Conservation (phyloP, 2,797 vertebrate genomes). For the Novumbra hubbsi region DNA sequence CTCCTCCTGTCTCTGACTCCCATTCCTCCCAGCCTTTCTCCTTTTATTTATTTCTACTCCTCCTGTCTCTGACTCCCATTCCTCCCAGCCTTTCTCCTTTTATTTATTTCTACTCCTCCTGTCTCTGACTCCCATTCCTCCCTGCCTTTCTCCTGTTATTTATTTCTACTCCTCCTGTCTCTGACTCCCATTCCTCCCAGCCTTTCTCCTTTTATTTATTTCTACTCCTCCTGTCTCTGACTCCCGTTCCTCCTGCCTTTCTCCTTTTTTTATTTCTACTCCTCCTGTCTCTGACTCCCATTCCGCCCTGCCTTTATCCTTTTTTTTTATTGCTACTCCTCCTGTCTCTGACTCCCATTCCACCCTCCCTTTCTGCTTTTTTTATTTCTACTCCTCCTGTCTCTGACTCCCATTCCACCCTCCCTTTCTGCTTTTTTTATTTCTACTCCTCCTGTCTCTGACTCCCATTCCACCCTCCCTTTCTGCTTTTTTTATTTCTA, state of each 20-base stretch:
- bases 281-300: neutral
- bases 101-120: neutral
- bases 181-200: neutral
- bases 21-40: neutral
- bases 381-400: no score
- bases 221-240: no score
- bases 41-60: neutral
- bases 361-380: no score
- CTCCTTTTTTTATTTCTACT: neutral
- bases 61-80: neutral
- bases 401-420: no score
- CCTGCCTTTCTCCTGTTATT: no score
- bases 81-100: neutral
- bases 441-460: no score
- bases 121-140: neutral
- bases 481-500: no score
- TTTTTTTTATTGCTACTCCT: neutral
- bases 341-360: no score
- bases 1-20: neutral
- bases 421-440: no score
- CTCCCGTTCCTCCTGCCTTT: neutral
- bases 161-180: neutral
- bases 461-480: no score
- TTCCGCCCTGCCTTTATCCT: neutral
- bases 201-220: no score